These are phyloP conservation scores for Porites lobata DNA, from an alignment of 92 coral and sea anemone genomes.

Conservation along the genomic window DNA sequence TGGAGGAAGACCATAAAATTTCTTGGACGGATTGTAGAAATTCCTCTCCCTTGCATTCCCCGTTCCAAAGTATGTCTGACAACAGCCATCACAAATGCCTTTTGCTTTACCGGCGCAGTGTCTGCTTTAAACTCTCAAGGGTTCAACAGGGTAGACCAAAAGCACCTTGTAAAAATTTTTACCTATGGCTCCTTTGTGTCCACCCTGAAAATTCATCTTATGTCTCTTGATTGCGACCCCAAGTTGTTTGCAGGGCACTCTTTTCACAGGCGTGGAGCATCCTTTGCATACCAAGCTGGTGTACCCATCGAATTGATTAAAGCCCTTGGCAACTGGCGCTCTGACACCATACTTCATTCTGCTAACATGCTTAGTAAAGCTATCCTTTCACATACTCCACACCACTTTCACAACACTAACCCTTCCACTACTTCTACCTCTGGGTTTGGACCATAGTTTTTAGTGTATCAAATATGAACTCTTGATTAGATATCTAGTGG, in stretches of 20 bases:
- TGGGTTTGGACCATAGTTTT: neutral
- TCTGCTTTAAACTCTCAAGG: neutral
- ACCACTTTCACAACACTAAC: too few relatives aligned
- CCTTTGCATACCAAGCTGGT: neutral
- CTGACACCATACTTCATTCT: neutral
- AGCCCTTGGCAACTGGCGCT: neutral
- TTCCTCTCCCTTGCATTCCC: neutral
- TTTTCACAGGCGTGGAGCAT: neutral
- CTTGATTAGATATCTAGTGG: too few relatives aligned
- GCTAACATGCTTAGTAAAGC: too few relatives aligned
- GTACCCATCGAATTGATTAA: too few relatives aligned
- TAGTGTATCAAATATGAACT: too few relatives aligned
- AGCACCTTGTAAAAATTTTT: too few relatives aligned
- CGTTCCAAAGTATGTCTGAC: neutral
- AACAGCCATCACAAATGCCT: neutral
- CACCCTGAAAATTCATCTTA: neutral
- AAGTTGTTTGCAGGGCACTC: neutral
- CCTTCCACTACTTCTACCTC: too few relatives aligned
- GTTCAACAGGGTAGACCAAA: too few relatives aligned
- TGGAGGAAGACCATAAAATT: constrained; percentile 24
- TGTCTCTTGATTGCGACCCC: neutral
- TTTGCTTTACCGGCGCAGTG: neutral
- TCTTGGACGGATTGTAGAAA: neutral
- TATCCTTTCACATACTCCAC: too few relatives aligned
- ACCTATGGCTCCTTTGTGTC: too few relatives aligned